Base-by-base conservation (phyloP, 53 echinoderm and acorn worm species). In the Luidia sarsii region DNA sequence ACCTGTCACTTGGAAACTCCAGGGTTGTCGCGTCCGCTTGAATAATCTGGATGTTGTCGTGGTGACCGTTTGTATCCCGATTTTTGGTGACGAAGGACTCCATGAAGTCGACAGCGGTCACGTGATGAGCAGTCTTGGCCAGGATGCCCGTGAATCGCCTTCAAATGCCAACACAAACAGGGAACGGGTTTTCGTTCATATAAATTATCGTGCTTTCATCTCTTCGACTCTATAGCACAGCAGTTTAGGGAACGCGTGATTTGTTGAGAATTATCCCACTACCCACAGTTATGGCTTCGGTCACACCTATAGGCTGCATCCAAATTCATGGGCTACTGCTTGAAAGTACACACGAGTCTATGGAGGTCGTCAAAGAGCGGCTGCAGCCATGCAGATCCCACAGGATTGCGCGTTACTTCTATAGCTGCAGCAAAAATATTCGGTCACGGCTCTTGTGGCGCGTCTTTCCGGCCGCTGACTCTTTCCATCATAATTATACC, bases 91-190 rank as follows among this genome's bases (percentile, higher is more conserved):
- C 50, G 54, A 96, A 96, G 3, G 88, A 80, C 3, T 83, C 63
- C 96, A 96, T 96, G 55, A 96, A 96, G 65, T 96, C 96, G 3
- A 96, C 88, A 21, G 93, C 90, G 1, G 96, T 96, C 75, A 96
- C 90, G 81, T 96, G 93, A 29, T 49, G 48, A 24, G 93, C 83
- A 20, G 50, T 22, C 64, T 72, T 37, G 4, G 90, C 93, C 29
- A 96, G 54, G 0, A 61, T 39, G 24, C 96, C 93, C 8, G 93
- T 96, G 69, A 90, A 96, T 33, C 96, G 90, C 53, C 96, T 96
- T 51, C 5, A 71, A 62, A 29, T 48, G 13, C 2, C 43, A 55
- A 48, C 22, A 37, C 35, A 18, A 31, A n/a, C n/a, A 0, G 45
- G 22, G 21, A 70, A 24, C 0, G 15, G 53, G 22, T 8, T 49